Percentiles rank a stretch among this genome's conserved stretches.
These are phyloP conservation scores for Melinopterus prodromus DNA, from an alignment of 2,888 invertebrate genomes.

Conservation along the genomic window DNA sequence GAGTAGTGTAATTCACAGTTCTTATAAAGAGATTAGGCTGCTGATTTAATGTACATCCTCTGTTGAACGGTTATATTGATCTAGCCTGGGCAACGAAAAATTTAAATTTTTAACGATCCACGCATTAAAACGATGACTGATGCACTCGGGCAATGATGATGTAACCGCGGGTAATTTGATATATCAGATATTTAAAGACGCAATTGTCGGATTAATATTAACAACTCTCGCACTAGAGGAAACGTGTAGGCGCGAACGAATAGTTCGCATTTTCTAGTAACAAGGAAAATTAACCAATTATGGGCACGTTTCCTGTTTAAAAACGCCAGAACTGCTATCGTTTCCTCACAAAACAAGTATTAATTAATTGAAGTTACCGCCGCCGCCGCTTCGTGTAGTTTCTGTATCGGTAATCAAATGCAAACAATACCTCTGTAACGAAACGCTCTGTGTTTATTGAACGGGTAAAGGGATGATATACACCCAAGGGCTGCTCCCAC, in stretches of 20 bases:
- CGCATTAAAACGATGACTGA: neutral
- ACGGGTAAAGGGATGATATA: slow-evolving; percentile 4
- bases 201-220: slow-evolving; percentile 4
- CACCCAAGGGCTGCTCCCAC: slow-evolving; percentile 4
- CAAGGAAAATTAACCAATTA: neutral
- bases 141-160: neutral
- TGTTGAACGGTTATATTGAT: neutral
- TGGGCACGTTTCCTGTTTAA: neutral
- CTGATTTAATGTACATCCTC: neutral
- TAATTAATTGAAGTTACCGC: slow-evolving; percentile 9
- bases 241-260: neutral
- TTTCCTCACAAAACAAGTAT: neutral
- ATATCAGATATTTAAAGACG: neutral
- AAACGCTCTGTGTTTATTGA: slow-evolving; percentile 31
- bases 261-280: neutral
- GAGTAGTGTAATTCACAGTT: neutral
- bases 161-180: neutral
- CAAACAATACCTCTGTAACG: slow-evolving; percentile 44
- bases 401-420: slow-evolving; percentile 42
- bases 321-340: neutral
- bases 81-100: neutral
- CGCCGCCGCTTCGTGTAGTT: slow-evolving; percentile 7
- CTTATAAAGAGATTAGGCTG: neutral
- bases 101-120: neutral
- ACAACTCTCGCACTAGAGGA: neutral